Evolutionary conservation across 2,888 invertebrate genomes (phyloP), one percentile per base, ranked within the genome.

Genomic region (Dendrolimus pini): DNA sequence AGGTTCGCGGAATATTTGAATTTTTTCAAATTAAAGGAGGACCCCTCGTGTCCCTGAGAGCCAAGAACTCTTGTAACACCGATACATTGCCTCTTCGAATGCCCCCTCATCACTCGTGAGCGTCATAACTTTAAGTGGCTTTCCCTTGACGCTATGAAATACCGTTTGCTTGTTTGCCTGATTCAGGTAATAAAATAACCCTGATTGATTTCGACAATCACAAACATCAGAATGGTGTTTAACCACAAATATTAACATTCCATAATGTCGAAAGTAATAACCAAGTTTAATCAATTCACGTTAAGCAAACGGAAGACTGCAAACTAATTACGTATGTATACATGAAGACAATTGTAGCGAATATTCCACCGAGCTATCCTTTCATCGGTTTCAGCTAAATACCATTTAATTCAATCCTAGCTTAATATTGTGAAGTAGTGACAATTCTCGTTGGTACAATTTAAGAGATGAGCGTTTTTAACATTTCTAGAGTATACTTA

Each of bases 331-430:
- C 47, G 47, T 47, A 10, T 47, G 47, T 47, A 47, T 7, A 47
- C 47, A 47, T 12, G 8, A 9, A 47, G 47, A 47, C 47, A 47
- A 47, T 47, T 47, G 9, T 55, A n/a, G 41, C 54, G 41, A 65
- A 68, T 72, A 70, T 71, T 72, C 67, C 64, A 60, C 58, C 57
- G 65, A 63, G 62, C 67, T 59, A 64, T 67, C 74, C 69, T 74
- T 72, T 72, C 72, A 76, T 72, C 65, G 72, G 71, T 69, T 72
- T 69, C 70, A 69, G 69, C 70, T 73, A 74, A 74, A 73, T 67
- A 72, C 71, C 68, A 63, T 69, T 75, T 74, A 77, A 79, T 77
- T 74, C 71, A 68, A 69, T 73, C 69, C 69, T 60, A 65, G 64
- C 62, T 64, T 66, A 67, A 72, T 74, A 72, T 72, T 74, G 65